Conservation (phyloP, 1,140 invertebrate genomes). For the Temnothorax curvispinosus region DNA sequence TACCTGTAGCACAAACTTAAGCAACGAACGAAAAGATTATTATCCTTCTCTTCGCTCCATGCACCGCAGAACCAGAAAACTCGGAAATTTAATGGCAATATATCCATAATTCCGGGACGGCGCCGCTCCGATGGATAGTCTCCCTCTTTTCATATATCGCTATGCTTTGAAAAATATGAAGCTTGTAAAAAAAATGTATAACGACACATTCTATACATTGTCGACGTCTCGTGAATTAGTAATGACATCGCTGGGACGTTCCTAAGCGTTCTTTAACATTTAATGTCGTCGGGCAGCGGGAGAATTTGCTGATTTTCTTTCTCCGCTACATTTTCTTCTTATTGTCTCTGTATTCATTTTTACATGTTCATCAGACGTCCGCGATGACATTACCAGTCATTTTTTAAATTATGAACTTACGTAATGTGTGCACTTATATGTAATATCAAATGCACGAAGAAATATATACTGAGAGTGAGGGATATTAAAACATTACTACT, state of each 20-base stretch:
- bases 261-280: constrained; percentile 36
- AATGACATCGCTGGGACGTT: constrained; percentile 2
- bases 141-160: background rate
- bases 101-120: constrained; percentile 28
- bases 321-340: background rate
- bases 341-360: background rate
- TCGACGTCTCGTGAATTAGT: constrained; percentile 37
- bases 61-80: constrained; percentile 53
- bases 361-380: background rate
- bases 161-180: background rate
- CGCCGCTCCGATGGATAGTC: background rate
- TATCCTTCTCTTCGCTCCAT: constrained; percentile 22
- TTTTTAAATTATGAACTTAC: constrained; percentile 28
- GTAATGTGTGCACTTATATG: background rate
- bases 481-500: background rate
- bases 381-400: background rate
- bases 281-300: constrained; percentile 1
- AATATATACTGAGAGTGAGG: background rate
- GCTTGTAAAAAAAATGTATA: constrained; percentile 8
- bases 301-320: background rate
- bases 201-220: background rate
- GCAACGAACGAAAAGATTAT: background rate
- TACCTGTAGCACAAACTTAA: constrained; percentile 42
- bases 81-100: constrained; percentile 54
- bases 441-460: background rate